Percentiles rank a stretch among this genome's conserved stretches.
Evolutionary conservation across 2,113 vertebrate species (phyloP).

Genomic region (Indicator maculatus): DNA sequence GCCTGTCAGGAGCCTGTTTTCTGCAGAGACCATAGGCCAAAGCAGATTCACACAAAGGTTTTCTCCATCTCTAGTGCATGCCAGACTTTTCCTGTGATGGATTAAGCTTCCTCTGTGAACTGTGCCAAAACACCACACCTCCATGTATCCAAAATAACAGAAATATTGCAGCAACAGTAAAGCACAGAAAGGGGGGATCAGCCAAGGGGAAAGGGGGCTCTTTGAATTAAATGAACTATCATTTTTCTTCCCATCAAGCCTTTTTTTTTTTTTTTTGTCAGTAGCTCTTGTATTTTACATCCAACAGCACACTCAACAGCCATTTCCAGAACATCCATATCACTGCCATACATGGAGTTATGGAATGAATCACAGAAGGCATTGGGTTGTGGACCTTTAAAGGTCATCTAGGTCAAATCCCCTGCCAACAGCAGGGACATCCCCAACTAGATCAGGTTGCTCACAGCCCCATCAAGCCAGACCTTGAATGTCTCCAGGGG

Average conservation of each 20-base stretch:
- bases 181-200: not conserved
- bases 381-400: no score
- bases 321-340: not conserved
- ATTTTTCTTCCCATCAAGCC: not conserved
- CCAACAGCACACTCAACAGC: not conserved
- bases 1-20: accelerated
- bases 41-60: not conserved
- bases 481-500: no score
- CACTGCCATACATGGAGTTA: not conserved
- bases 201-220: not conserved
- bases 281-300: not conserved
- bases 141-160: not conserved
- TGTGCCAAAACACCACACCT: not conserved
- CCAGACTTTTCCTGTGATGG: not conserved
- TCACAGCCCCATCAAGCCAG: no score
- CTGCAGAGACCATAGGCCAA: not conserved
- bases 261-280: not conserved
- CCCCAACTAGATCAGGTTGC: no score
- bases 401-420: no score
- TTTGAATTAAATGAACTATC: not conserved
- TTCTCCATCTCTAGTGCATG: accelerated
- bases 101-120: not conserved
- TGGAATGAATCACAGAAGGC: no score
- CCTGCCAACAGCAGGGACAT: no score
- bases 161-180: not conserved